Conservation (phyloP, 2,113 vertebrate species). For the Cynoglossus semilaevis region DNA sequence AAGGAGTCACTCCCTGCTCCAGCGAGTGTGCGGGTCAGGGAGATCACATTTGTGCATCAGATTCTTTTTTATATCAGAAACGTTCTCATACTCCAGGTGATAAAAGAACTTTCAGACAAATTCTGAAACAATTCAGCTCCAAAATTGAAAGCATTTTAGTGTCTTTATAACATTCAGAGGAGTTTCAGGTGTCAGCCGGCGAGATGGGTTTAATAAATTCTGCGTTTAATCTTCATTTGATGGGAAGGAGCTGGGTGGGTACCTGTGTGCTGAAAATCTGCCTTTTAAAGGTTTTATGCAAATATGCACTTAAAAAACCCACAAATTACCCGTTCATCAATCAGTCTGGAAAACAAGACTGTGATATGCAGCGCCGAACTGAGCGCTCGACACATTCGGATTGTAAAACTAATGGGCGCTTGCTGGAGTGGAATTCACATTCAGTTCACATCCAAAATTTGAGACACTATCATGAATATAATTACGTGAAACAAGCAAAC, state of each 20-base stretch:
- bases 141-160: constrained; percentile 40
- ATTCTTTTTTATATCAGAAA: constrained; percentile 28
- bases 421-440: constrained; percentile 36
- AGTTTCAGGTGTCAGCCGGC: constrained; percentile 32
- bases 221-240: constrained; percentile 42
- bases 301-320: constrained; percentile 45
- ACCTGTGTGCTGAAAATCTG: constrained; percentile 39
- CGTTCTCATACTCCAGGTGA: constrained; percentile 23
- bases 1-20: constrained; percentile 29
- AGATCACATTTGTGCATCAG: constrained; percentile 41
- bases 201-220: constrained; percentile 40
- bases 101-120: constrained; percentile 38
- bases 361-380: constrained; percentile 28
- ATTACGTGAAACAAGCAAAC: constrained; percentile 45
- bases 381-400: constrained; percentile 31
- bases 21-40: constrained; percentile 31
- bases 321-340: constrained; percentile 58
- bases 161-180: constrained; percentile 17
- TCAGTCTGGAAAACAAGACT: constrained; percentile 52
- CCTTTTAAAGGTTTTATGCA: constrained; percentile 53
- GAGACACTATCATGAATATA: constrained; percentile 43
- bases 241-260: constrained; percentile 20
- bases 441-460: constrained; percentile 47
- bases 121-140: constrained; percentile 38
- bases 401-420: constrained; percentile 16